Percentiles rank a stretch among this genome's conserved stretches.
Evolutionary conservation across 2,888 invertebrate genomes (phyloP).

Genomic region (Diarsia brunnea): DNA sequence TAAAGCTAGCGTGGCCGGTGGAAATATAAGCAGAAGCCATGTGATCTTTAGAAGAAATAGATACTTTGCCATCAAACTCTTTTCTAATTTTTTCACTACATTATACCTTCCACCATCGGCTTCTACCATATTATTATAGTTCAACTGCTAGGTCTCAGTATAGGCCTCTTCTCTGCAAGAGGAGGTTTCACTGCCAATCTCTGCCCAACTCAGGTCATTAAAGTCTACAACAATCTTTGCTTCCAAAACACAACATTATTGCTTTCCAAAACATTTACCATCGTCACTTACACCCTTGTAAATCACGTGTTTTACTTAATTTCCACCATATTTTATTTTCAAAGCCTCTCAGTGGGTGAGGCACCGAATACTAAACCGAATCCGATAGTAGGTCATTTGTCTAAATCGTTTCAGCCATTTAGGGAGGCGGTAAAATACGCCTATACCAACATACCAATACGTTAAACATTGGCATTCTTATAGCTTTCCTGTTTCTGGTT

Average conservation of each 20-base stretch:
- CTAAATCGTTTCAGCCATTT: slow-evolving; percentile 55
- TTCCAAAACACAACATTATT: not conserved
- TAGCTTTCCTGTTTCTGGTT: slow-evolving; percentile 43
- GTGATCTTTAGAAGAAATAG: not conserved
- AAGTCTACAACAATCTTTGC: not conserved
- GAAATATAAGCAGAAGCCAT: not conserved
- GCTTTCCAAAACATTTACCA: not conserved
- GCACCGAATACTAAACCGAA: slow-evolving; percentile 38
- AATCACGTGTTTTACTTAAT: slow-evolving; percentile 35
- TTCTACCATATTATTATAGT: too few species aligned
- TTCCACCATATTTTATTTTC: slow-evolving; percentile 42
- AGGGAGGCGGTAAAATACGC: slow-evolving; percentile 45
- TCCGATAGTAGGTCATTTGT: slow-evolving; percentile 58
- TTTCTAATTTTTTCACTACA: not conserved
- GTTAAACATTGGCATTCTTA: slow-evolving; percentile 55
- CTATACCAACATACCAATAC: slow-evolving; percentile 38
- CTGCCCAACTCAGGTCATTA: too few species aligned
- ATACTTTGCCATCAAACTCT: not conserved
- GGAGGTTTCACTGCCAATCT: not conserved
- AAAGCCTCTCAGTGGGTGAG: slow-evolving; percentile 22
- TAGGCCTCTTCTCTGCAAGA: not conserved
- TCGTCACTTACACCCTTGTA: not conserved
- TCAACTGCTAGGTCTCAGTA: not conserved
- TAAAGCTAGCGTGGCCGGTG: not conserved
- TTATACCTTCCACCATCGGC: not conserved